These are phyloP conservation scores for Drosophila formosana DNA, from an alignment of 2,888 invertebrate genomes.

Conservation along the genomic window DNA sequence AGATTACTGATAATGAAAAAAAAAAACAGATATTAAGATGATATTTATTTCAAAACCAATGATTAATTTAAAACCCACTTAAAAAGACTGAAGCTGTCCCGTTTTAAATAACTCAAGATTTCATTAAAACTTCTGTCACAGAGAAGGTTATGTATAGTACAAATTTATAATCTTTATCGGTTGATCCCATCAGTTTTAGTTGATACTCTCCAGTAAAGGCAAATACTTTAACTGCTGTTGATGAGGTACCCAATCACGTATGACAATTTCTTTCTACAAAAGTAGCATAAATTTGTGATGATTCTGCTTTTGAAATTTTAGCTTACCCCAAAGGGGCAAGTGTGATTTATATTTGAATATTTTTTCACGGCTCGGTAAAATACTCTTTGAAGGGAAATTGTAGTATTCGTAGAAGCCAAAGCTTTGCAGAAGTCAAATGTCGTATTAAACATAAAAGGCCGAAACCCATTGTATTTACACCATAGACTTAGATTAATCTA, in stretches of 20 bases:
- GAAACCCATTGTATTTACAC: slow-evolving; percentile 40
- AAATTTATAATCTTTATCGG: slow-evolving; percentile 23
- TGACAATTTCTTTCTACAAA: slow-evolving; percentile 30
- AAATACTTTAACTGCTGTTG: slow-evolving; percentile 18
- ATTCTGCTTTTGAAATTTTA: neutral
- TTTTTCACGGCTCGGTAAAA: neutral
- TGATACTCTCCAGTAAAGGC: slow-evolving; percentile 41
- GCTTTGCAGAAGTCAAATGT: slow-evolving; percentile 38
- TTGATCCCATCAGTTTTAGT: slow-evolving; percentile 7
- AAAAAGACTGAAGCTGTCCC: too few relatives aligned
- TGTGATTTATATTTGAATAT: slow-evolving; percentile 38
- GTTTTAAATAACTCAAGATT: too few relatives aligned
- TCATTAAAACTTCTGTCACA: neutral
- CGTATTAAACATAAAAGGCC: slow-evolving; percentile 43
- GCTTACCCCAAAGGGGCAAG: slow-evolving; percentile 42
- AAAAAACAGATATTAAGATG: too few relatives aligned
- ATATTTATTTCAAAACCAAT: too few relatives aligned
- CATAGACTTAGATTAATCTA: slow-evolving; percentile 38
- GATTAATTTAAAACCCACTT: too few relatives aligned
- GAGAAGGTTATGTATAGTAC: neutral
- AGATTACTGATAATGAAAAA: too few relatives aligned
- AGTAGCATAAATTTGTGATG: neutral
- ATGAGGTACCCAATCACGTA: slow-evolving; percentile 20
- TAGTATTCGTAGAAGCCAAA: neutral
- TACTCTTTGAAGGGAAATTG: slow-evolving; percentile 23